phyloP scores from a whole-genome alignment of 2,888 invertebrate genomes.

The Ceraclea dissimilis region DNA sequence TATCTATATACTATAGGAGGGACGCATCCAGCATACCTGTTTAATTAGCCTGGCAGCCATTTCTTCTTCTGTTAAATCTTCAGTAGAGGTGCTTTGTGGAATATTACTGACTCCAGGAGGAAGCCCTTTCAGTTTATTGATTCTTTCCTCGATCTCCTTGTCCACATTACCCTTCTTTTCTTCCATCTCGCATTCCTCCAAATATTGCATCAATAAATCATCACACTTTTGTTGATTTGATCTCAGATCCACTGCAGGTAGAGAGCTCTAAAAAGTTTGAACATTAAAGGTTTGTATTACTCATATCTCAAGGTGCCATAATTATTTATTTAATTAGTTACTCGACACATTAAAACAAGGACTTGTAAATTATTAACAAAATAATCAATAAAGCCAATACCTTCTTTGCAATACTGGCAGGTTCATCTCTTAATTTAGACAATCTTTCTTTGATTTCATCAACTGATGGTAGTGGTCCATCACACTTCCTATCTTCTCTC shows the following conservation, averaged over 20 bases:
- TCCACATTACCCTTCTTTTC: conserved; percentile 37
- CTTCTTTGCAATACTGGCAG: conserved; percentile 24
- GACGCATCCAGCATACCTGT: too few relatives aligned
- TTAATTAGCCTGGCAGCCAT: conserved; percentile 36
- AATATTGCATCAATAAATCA: conserved; percentile 57
- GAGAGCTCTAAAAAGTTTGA: neutral
- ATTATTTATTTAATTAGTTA: too few relatives aligned
- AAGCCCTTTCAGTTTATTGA: conserved; percentile 11
- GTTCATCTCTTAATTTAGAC: conserved; percentile 59
- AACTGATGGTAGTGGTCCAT: conserved; percentile 47
- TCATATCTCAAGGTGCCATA: too few relatives aligned
- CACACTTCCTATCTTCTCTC: conserved; percentile 47
- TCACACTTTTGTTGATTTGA: conserved; percentile 65
- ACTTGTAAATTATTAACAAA: too few relatives aligned
- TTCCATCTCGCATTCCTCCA: conserved; percentile 46
- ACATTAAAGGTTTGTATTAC: neutral
- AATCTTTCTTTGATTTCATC: conserved; percentile 58
- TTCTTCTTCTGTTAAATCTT: conserved; percentile 36
- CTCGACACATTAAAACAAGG: too few relatives aligned
- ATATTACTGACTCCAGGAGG: conserved; percentile 12
- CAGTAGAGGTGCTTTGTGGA: conserved; percentile 28
- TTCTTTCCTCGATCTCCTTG: conserved; percentile 35
- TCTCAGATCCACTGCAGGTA: conserved; percentile 49
- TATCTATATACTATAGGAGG: too few relatives aligned
- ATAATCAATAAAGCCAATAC: neutral